phyloP scores from a whole-genome alignment of 2,888 invertebrate genomes.

The Yponomeuta malinellus region DNA sequence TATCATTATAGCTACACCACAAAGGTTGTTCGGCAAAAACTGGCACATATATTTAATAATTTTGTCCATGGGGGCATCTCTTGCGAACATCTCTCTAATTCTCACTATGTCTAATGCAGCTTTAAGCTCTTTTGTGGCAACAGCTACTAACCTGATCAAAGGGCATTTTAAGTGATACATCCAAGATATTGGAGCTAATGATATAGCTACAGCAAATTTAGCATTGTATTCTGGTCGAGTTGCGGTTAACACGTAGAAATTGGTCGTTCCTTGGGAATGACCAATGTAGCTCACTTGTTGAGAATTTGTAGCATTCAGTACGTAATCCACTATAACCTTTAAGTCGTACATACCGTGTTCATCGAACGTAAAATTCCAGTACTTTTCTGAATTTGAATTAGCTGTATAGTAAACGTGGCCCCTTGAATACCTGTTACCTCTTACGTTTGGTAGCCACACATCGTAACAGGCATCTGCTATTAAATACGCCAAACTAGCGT shows the following conservation, averaged over 20 bases:
- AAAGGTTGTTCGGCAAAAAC: not conserved
- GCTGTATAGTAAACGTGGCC: slow-evolving; percentile 75
- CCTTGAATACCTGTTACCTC: slow-evolving; percentile 86
- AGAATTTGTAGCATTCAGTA: slow-evolving; percentile 58
- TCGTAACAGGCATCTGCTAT: slow-evolving; percentile 82
- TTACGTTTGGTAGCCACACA: slow-evolving; percentile 89
- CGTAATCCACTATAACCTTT: slow-evolving; percentile 87
- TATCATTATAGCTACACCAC: not conserved
- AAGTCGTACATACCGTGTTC: slow-evolving; percentile 92
- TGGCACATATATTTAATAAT: not conserved
- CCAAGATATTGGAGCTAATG: slow-evolving; percentile 82
- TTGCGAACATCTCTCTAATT: not conserved
- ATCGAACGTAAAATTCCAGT: slow-evolving; percentile 89
- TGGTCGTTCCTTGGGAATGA: slow-evolving; percentile 93
- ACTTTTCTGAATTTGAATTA: slow-evolving; percentile 68
- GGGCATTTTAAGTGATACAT: slow-evolving; percentile 80
- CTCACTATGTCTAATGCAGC: not conserved
- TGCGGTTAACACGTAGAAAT: slow-evolving; percentile 82
- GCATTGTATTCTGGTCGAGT: slow-evolving; percentile 80
- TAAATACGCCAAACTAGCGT: slow-evolving; percentile 79
- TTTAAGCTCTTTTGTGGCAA: not conserved
- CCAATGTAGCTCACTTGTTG: slow-evolving; percentile 83
- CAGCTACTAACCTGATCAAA: slow-evolving; percentile 79
- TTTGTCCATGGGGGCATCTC: not conserved
- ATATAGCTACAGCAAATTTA: slow-evolving; percentile 79